phyloP scores from a whole-genome alignment of 2,888 invertebrate species.

The Abrostola tripartita region DNA sequence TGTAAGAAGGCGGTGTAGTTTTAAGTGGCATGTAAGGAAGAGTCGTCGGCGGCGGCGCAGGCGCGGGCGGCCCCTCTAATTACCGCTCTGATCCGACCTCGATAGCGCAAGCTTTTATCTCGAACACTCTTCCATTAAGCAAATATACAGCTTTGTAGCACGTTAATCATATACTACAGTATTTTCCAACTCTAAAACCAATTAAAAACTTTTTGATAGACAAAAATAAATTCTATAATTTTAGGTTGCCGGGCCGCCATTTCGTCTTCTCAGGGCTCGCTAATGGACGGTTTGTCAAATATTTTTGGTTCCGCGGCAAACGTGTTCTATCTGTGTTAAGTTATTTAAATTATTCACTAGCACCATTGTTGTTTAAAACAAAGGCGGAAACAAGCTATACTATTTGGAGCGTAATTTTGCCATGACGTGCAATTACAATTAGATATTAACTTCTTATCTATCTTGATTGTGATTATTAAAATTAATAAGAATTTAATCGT shows the following conservation, averaged over 20 bases:
- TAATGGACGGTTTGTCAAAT: slow-evolving; percentile 81
- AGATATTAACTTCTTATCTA: slow-evolving; percentile 15
- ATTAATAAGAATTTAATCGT: background rate
- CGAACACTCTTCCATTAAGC: slow-evolving; percentile 86
- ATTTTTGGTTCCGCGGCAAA: slow-evolving; percentile 75
- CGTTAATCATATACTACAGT: slow-evolving; percentile 83
- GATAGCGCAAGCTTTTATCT: slow-evolving; percentile 87
- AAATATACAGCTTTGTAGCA: slow-evolving; percentile 86
- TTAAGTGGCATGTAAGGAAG: slow-evolving; percentile 84
- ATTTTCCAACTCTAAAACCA: slow-evolving; percentile 83
- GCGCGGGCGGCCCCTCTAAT: slow-evolving; percentile 77
- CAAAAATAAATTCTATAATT: slow-evolving; percentile 81
- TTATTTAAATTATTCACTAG: slow-evolving; percentile 71
- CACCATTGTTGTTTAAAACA: slow-evolving; percentile 66
- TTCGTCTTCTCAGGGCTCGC: slow-evolving; percentile 67
- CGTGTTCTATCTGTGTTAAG: slow-evolving; percentile 66
- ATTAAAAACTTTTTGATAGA: slow-evolving; percentile 88
- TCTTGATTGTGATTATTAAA: background rate
- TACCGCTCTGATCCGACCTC: slow-evolving; percentile 76
- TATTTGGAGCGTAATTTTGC: slow-evolving; percentile 57
- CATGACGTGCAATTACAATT: slow-evolving; percentile 41
- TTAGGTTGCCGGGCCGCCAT: slow-evolving; percentile 69
- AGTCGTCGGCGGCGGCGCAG: slow-evolving; percentile 61
- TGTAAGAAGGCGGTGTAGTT: slow-evolving; percentile 77
- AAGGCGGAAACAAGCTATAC: slow-evolving; percentile 64